Evolutionary conservation across 2,888 invertebrate species (phyloP).

Genomic region (Halocaridina rubra): DNA sequence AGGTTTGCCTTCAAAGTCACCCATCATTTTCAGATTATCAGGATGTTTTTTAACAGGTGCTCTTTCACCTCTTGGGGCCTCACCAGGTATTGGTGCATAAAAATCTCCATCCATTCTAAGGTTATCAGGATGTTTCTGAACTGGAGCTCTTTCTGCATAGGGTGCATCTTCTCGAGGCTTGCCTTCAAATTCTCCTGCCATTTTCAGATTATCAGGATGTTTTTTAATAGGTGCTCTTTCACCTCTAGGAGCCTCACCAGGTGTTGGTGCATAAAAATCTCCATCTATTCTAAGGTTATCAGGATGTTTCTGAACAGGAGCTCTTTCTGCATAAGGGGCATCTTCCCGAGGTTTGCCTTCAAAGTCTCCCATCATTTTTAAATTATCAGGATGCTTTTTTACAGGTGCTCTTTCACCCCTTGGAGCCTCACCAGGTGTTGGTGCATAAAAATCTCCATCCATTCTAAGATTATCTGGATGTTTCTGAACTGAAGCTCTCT

Average conservation of each 20-base stretch:
- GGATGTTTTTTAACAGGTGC: slow-evolving; percentile 50
- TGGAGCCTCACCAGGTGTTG: slow-evolving; percentile 63
- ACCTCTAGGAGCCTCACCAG: slow-evolving; percentile 54
- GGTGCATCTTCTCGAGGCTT: slow-evolving; percentile 68
- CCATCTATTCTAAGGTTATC: slow-evolving; percentile 48
- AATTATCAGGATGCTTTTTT: slow-evolving; percentile 72
- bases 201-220: slow-evolving; percentile 70
- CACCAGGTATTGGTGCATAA: slow-evolving; percentile 54
- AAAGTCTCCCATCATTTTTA: slow-evolving; percentile 74
- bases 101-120: slow-evolving; percentile 62
- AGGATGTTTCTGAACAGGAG: slow-evolving; percentile 15
- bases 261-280: slow-evolving; percentile 58
- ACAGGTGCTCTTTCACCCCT: slow-evolving; percentile 71
- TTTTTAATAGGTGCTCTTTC: slow-evolving; percentile 41
- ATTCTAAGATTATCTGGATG: slow-evolving; percentile 15
- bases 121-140: slow-evolving; percentile 48
- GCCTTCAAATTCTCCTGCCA: slow-evolving; percentile 73
- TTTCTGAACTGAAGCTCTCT: slow-evolving; percentile 65
- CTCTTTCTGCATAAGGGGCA: slow-evolving; percentile 65
- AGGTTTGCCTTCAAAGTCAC: slow-evolving; percentile 73
- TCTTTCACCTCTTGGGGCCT: slow-evolving; percentile 53
- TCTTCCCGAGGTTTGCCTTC: slow-evolving; percentile 71
- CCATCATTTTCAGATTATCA: slow-evolving; percentile 73
- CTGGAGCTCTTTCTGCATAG: slow-evolving; percentile 37
- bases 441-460: slow-evolving; percentile 66